Base-by-base conservation (phyloP, 2,113 vertebrate species). In the Mobula hypostoma region DNA sequence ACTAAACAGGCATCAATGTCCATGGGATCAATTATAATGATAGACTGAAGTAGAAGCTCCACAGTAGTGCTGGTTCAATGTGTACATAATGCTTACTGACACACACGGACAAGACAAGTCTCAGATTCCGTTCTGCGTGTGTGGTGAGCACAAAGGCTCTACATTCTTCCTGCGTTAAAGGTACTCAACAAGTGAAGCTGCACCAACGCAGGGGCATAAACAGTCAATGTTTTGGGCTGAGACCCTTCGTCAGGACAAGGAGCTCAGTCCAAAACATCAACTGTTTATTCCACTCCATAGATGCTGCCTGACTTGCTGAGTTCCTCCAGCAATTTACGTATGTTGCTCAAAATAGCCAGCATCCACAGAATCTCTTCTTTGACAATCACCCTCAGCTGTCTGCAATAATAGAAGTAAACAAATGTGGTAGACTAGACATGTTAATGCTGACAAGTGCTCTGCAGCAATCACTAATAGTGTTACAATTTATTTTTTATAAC, bases 401-500 rank as follows among this genome's bases (percentile, higher is more conserved):
- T 63, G 29, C 63, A 32, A 61, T 7, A 15, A 66, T 15, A 68
- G 5, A 17, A 63, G 29, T 56, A 40, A 29, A 48, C 56, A 14
- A 48, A 74, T 93, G 66, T 40, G 15, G 70, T 12, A 40, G 63
- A 40, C 4, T n/a, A 15, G 61, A 72, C 21, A 92, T 0, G 21
- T 92, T 4, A 11, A 72, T 40, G n/a, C 70, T 70, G 19, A 6
- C 40, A 32, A 29, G 19, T 36, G 90, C 29, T 5, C 0, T 70
- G 12, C 7, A 72, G 21, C 70, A 93, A 48, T 93, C 36, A 93
- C 40, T 56, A 76, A 72, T 40, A 29, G 11, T 74, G 27, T 36
- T 72, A 14, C 56, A 1, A 56, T 74, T 93, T 74, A 21, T 74
- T 74, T 93, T 32, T 92, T 92, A 7, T n/a, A n/a, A 94, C 97